Evolutionary conservation across 2,888 invertebrate species (phyloP).

Genomic region (Leptopilina drosophilae): DNA sequence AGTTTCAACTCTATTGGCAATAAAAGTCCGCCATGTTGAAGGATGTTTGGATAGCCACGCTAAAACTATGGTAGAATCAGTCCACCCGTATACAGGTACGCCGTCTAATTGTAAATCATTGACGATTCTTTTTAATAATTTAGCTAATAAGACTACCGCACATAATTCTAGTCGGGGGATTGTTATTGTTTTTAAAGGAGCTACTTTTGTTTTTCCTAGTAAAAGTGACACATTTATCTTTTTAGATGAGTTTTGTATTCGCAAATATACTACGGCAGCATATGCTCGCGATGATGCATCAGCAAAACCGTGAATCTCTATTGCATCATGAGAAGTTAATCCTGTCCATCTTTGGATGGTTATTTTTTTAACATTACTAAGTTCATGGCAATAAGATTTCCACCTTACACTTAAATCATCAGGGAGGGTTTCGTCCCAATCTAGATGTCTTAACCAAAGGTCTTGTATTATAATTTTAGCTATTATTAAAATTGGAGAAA

Average conservation of each 20-base stretch:
- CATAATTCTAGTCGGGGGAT: slow-evolving; percentile 44
- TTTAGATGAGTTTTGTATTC: neutral
- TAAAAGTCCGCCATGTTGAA: slow-evolving; percentile 44
- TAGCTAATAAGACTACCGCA: slow-evolving; percentile 18
- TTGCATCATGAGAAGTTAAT: neutral
- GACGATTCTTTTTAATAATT: neutral
- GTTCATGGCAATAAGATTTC: neutral
- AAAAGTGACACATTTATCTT: neutral
- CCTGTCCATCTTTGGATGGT: slow-evolving; percentile 42
- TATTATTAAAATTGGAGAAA: slow-evolving; percentile 42
- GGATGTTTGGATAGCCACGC: slow-evolving; percentile 42
- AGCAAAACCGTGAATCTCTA: slow-evolving; percentile 46
- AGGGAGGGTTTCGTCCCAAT: slow-evolving; percentile 42
- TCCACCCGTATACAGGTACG: slow-evolving; percentile 23
- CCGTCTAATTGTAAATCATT: neutral
- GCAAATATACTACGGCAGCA: slow-evolving; percentile 40
- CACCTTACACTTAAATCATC: slow-evolving; percentile 14
- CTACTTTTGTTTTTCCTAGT: slow-evolving; percentile 30
- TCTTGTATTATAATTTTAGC: slow-evolving; percentile 48
- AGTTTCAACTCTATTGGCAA: slow-evolving; percentile 50
- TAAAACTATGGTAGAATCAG: neutral
- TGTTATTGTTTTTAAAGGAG: slow-evolving; percentile 34
- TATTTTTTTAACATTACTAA: slow-evolving; percentile 3
- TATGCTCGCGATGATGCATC: slow-evolving; percentile 47
- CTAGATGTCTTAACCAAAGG: slow-evolving; percentile 32